A percentile compares a stretch with the other conserved stretches of the same genome.
Evolutionary conservation across 2,797 vertebrate genomes (phyloP).

Genomic region (Carapus acus): DNA sequence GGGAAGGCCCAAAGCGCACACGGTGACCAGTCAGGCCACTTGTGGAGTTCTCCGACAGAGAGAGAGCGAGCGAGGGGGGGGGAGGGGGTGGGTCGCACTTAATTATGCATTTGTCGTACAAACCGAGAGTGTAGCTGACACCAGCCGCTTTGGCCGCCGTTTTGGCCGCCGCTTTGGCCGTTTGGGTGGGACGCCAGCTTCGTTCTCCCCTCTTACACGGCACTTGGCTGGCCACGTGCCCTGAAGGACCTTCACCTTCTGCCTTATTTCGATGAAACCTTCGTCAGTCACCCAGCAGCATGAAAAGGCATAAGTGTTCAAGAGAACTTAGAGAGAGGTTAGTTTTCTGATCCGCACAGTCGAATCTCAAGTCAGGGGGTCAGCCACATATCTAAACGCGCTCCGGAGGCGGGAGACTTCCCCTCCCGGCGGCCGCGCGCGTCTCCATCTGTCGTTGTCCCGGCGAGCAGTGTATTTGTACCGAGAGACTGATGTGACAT

Average conservation of each 20-base stretch:
- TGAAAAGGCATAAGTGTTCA: constrained; percentile 36
- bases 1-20: constrained; percentile 38
- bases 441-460: constrained; percentile 11
- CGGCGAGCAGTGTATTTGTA: constrained; percentile 8
- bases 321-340: constrained; percentile 7
- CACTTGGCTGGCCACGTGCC: constrained; percentile 15
- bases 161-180: too few relatives aligned
- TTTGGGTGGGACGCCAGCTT: too few relatives aligned
- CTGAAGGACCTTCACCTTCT: constrained; percentile 40
- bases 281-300: constrained; percentile 48
- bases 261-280: constrained; percentile 59
- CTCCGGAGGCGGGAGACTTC: constrained; percentile 17
- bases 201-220: neutral
- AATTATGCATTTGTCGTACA: too few relatives aligned
- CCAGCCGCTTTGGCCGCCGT: too few relatives aligned
- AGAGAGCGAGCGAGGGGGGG: too few relatives aligned
- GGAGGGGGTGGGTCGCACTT: too few relatives aligned
- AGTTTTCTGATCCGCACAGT: constrained; percentile 12
- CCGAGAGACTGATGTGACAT: constrained; percentile 22
- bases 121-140: too few relatives aligned
- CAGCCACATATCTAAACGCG: constrained; percentile 1
- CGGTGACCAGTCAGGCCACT: constrained; percentile 13
- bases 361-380: too few relatives aligned
- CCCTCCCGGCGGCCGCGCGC: neutral
- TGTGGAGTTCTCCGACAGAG: too few relatives aligned